phyloP scores from a whole-genome alignment of 2,888 invertebrate species.

The Caenorhabditis doughertyi region DNA sequence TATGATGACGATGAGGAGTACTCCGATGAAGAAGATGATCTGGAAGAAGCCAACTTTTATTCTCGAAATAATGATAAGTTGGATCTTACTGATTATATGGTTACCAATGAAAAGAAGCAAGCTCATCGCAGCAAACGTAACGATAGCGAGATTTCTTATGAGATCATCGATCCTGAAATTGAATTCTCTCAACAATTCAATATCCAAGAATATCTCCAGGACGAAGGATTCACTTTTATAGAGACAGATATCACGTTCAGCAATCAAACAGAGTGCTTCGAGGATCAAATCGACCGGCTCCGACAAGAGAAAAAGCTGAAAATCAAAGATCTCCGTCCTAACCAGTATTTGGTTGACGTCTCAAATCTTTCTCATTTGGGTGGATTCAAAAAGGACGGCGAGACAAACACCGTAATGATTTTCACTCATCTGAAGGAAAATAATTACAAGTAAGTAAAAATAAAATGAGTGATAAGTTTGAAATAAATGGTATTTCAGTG shows the following conservation, averaged over 20 bases:
- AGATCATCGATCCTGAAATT: slow-evolving; percentile 3
- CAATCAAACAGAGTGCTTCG: slow-evolving; percentile 24
- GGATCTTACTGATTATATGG: slow-evolving; percentile 11
- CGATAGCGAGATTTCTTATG: slow-evolving; percentile 24
- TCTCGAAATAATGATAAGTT: background rate
- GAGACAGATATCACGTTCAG: slow-evolving; percentile 31
- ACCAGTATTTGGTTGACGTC: slow-evolving; percentile 40
- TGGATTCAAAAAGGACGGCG: slow-evolving; percentile 5
- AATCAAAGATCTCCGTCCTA: slow-evolving; percentile 36
- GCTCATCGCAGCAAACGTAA: slow-evolving; percentile 2
- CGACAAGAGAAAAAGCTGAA: slow-evolving; percentile 6
- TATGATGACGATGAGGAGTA: slow-evolving; percentile 12
- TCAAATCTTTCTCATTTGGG: slow-evolving; percentile 18
- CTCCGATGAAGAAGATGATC: slow-evolving; percentile 8
- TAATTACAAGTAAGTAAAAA: slow-evolving; percentile 34
- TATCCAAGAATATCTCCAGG: background rate
- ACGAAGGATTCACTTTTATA: slow-evolving; percentile 39
- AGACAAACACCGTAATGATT: slow-evolving; percentile 34
- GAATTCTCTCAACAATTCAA: slow-evolving; percentile 28
- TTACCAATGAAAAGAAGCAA: slow-evolving; percentile 17
- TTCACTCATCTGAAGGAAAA: slow-evolving; percentile 44
- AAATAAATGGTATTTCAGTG: slow-evolving; percentile 6
- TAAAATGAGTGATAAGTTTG: background rate
- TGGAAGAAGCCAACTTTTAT: background rate
- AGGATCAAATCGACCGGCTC: slow-evolving; percentile 25